Evolutionary conservation across 2,797 vertebrate species (phyloP).

Genomic region (Myripristis jacobus): DNA sequence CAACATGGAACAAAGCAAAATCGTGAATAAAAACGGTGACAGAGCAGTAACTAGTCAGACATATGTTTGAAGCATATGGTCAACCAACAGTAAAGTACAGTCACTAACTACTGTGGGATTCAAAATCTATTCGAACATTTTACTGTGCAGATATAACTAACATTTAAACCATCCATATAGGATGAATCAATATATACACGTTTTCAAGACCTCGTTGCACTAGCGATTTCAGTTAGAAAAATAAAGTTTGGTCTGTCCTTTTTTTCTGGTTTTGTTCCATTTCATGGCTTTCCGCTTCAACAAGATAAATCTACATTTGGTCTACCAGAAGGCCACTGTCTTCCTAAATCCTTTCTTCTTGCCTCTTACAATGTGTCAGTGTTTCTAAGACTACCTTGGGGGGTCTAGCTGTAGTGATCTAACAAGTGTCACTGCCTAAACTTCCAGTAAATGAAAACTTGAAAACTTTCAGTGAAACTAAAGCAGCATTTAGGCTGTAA

Average conservation of each 20-base stretch:
- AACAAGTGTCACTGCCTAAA: constrained; percentile 6
- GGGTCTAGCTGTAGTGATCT: not conserved
- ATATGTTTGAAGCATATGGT: constrained; percentile 54
- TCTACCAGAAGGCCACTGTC: constrained; percentile 31
- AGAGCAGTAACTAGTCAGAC: constrained; percentile 49
- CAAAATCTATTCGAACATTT: constrained; percentile 36
- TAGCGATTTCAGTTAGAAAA: constrained; percentile 71
- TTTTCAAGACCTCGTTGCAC: constrained; percentile 55
- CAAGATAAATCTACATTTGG: constrained; percentile 74
- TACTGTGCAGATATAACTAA: constrained; percentile 59
- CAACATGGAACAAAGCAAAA: constrained; percentile 40
- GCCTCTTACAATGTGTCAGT: constrained; percentile 53
- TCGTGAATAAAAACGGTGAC: constrained; percentile 33
- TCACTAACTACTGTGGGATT: constrained; percentile 56
- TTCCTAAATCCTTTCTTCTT: constrained; percentile 13
- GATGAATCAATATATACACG: constrained; percentile 65
- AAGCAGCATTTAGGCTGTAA: constrained; percentile 31
- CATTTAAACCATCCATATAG: constrained; percentile 59
- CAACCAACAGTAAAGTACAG: constrained; percentile 60
- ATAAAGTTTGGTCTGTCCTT: constrained; percentile 78
- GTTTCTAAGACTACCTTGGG: constrained; percentile 70
- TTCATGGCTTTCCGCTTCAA: constrained; percentile 74
- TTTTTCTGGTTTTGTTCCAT: constrained; percentile 61
- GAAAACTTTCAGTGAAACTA: constrained; percentile 18
- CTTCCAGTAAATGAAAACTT: constrained; percentile 22